Evolutionary conservation across 2,113 vertebrate species (phyloP), one percentile per base, ranked within the genome.

Genomic region (Triplophysa siluroides): DNA sequence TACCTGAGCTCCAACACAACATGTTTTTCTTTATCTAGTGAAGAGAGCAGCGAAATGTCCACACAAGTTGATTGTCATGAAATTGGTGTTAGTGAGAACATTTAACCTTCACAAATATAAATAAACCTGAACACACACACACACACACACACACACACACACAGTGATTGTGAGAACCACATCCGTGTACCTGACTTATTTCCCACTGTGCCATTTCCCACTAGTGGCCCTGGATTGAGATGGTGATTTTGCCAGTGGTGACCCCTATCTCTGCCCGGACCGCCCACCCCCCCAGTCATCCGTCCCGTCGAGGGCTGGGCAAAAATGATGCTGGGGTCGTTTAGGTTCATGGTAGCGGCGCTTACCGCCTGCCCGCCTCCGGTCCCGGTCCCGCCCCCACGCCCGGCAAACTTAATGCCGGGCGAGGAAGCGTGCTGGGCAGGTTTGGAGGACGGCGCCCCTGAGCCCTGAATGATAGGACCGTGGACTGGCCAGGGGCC

Each of bases 321-420:
- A 79, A 98, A 99, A 90, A 99, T 99, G 92, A 99, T 99, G 92
- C 97, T 98, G 87, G 97, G 98, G 92, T 98, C 98, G 29, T 98
- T 99, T 85, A 99, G 92, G 92, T 94, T 95, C 91, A 98, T 91
- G 85, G 91, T 92, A 90, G 87, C 91, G 80, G 92, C 89, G 89
- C 86, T 93, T 81, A 90, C 90, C 68, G 90, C 92, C 90, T 45
- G 91, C 89, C 78, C 88, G 89, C 84, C 91, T 33, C 71, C 86
- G 0, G 78, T 88, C 11, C 88, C 87, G 0, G 89, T 70, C 0
- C 81, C 83, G 23, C 94, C 91, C n/a, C n/a, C n/a, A 68, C 92
- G 93, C 88, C 95, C 86, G 66, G 94, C 86, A 76, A 95, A 96
- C 62, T 93, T 92, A 66, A 96, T 92, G 86, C 93, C 92, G 23